Evolutionary conservation across 2,888 invertebrate genomes (phyloP), one percentile per base, ranked within the genome.

Genomic region (Entomobrya multifasciata): DNA sequence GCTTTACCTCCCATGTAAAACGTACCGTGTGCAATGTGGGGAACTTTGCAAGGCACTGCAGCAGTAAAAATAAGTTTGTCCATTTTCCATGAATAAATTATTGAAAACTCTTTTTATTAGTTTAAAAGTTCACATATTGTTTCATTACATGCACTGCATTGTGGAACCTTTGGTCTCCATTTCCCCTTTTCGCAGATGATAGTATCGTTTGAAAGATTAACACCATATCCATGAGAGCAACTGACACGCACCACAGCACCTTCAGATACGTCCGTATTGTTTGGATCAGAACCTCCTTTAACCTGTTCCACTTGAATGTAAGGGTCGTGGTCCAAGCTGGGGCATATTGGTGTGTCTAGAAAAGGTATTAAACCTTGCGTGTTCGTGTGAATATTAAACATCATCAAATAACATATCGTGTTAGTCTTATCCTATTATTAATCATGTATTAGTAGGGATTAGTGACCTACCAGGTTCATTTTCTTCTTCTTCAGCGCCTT

Each of bases 141-240:
- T 36, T 8, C 36, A 36, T 94, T 93, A 96, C 96, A 93, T 92
- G 96, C 95, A 91, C 95, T 94, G 92, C 97, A 98, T 91, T 94
- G 94, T 0, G 97, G 97, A 91, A 95, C 95, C 88, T 95, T 94
- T 0, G 97, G 97, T 91, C 95, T 96, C 97, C 97, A 97, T 90
- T 95, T 94, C 0, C 97, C 97, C 88, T 96, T 94, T 13, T 87
- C 87, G 36, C 88, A 88, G 0, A 27, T 47, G 20, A 88, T 85
- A n/a, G 88, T 87, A 4, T 95, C 94, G 92, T 96, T 96, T 82
- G 95, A 95, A 86, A 96, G 93, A 92, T 96, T 97, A 1, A 96
- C 93, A 13, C 95, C 95, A 91, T 96, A 96, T 3, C 96, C 96
- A 89, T 95, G 95, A 0, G 95, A 95, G 92, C 97, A 97, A 0